Evolutionary conservation across 2,113 vertebrate genomes (phyloP).

Genomic region (Illadopsis cleaveri): DNA sequence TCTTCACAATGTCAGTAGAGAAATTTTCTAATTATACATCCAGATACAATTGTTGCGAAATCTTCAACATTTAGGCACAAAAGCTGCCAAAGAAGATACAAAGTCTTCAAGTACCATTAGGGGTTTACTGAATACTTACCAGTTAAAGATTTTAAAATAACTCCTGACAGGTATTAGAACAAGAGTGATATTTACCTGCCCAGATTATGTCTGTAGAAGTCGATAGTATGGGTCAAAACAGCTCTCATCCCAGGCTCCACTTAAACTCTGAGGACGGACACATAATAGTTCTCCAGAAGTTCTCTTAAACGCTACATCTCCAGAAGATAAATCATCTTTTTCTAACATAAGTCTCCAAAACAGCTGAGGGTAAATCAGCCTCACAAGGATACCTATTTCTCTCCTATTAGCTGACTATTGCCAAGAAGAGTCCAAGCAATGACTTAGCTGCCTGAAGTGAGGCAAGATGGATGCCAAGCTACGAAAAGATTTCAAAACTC

Average conservation of each 20-base stretch:
- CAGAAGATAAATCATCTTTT: background rate
- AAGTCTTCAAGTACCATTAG: background rate
- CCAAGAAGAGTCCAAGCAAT: background rate
- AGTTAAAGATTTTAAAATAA: background rate
- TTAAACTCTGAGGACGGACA: background rate
- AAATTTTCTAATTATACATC: background rate
- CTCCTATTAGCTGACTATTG: background rate
- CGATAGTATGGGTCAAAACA: background rate
- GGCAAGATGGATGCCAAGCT: background rate
- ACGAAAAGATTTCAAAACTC: background rate
- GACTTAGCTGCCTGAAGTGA: background rate
- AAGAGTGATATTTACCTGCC: background rate
- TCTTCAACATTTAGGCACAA: background rate
- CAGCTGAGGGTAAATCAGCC: background rate
- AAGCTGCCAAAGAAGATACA: background rate
- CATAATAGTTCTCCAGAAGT: background rate
- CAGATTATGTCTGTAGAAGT: background rate
- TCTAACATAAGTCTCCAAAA: background rate
- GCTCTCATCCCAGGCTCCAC: background rate
- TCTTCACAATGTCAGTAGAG: background rate
- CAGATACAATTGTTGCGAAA: background rate
- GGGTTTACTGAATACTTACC: background rate
- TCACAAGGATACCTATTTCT: background rate
- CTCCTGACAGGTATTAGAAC: background rate
- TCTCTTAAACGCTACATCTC: background rate